Evolutionary conservation across 2,113 vertebrate species (phyloP).

Genomic region (Bos javanicus): DNA sequence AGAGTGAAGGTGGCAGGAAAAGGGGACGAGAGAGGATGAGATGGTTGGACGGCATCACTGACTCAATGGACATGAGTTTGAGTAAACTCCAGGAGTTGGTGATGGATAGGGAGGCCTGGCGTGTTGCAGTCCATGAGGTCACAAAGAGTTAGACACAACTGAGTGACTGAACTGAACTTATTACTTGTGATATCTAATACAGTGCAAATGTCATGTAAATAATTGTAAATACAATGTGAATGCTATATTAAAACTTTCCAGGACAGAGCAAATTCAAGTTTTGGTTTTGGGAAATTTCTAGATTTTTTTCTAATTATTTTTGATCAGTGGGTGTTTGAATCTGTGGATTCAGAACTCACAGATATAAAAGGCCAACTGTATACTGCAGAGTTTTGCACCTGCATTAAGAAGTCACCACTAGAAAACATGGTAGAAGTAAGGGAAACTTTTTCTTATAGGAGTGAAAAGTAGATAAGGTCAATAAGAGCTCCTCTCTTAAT

Average conservation of each 20-base stretch:
- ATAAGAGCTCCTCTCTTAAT: background rate
- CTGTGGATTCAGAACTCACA: background rate
- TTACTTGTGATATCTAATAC: background rate
- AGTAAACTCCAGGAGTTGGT: background rate
- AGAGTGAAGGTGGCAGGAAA: background rate
- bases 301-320: background rate
- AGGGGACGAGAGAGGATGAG: background rate
- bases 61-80: background rate
- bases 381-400: background rate
- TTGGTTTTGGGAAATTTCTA: background rate
- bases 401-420: background rate
- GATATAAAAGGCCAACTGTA: background rate
- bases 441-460: background rate
- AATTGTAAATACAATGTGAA: background rate
- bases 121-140: rapidly evolving
- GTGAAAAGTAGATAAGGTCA: background rate
- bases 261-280: background rate
- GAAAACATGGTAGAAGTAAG: background rate
- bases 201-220: background rate
- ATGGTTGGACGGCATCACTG: background rate
- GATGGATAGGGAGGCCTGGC: background rate
- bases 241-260: background rate
- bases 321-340: background rate
- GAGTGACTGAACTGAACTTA: background rate
- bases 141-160: background rate